Evolutionary conservation across 2,797 vertebrate genomes (phyloP).

Genomic region (Argentina silus): DNA sequence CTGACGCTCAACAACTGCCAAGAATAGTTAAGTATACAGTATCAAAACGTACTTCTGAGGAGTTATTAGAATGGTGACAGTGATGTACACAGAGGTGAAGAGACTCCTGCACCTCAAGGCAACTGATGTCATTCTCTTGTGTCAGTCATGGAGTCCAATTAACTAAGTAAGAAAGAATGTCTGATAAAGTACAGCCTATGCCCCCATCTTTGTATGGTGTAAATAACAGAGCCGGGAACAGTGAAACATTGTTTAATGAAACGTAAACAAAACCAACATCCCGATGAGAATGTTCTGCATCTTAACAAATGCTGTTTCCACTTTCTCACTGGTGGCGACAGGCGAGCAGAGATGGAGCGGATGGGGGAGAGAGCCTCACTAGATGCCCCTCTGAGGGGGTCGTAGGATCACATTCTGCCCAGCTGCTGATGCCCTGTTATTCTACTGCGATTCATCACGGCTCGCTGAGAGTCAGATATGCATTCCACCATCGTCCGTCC

Average conservation of each 20-base stretch:
- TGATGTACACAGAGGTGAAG: constrained; percentile 29
- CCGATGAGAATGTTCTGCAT: background rate
- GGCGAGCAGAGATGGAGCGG: background rate
- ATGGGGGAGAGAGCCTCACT: background rate
- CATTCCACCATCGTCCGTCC: constrained; percentile 3
- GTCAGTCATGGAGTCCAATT: constrained; percentile 48
- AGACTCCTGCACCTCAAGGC: constrained; percentile 34
- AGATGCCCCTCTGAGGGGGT: constrained; percentile 47
- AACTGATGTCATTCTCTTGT: constrained; percentile 32
- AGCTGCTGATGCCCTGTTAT: constrained; percentile 73
- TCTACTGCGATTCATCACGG: constrained; percentile 66
- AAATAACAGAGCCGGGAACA: too few relatives aligned
- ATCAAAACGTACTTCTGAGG: background rate
- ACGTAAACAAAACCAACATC: background rate
- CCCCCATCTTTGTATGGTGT: background rate
- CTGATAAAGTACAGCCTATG: constrained; percentile 36
- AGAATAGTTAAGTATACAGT: background rate
- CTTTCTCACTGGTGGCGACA: background rate
- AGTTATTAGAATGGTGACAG: background rate
- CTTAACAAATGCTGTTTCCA: background rate
- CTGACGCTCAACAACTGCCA: background rate
- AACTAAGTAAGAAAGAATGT: constrained; percentile 60
- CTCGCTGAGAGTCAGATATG: constrained; percentile 70
- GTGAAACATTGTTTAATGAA: background rate
- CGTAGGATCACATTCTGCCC: constrained; percentile 68